Evolutionary conservation across 2,888 invertebrate species (phyloP), one percentile per base, ranked within the genome.

Genomic region (Ophioninae sp.): DNA sequence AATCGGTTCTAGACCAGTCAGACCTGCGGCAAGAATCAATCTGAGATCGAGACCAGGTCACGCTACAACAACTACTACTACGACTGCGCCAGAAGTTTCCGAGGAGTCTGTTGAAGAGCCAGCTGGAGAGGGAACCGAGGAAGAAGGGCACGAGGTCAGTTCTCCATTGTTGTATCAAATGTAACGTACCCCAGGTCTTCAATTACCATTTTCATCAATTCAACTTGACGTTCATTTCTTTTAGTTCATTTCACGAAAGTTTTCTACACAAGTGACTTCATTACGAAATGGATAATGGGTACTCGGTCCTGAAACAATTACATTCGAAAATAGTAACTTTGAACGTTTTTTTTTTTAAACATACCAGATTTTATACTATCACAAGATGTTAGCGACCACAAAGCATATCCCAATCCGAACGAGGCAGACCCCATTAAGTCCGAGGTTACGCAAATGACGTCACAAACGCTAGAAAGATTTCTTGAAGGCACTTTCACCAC

Each of bases 11-110:
- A 91, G 95, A 74, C 94, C 96, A 0, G 68, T 80, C 8, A 93
- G 96, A 79, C 96, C 96, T 0, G 96, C 96, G 1, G 95, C 95
- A 2, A 94, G 95, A 88, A 93, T 96, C 68, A 96, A 95, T 90
- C 91, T 96, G 85, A 94, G 91, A 64, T 92, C 93, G 77, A 93
- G 95, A 88, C 94, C 94, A 1, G 94, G 94, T 13, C 91, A 93
- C 56, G 88, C 90, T 71, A 92, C 90, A 0, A 91, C 92, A 0
- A 51, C 51, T 0, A 93, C 93, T 0, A 92, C 94, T 0, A 94
- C 94, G 0, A 93, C 93, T 7, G 93, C 94, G 9, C 89, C 91
- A 0, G 89, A 89, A 64, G 72, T 82, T 0, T 74, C 88, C 0
- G 92, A 91, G 41, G 85, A 86, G 6, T 85, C 90, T 0, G 77